A percentile compares a stretch with the other conserved stretches of the same genome.
phyloP scores from a whole-genome alignment of 2,797 vertebrate genomes.

The Chanos chanos region DNA sequence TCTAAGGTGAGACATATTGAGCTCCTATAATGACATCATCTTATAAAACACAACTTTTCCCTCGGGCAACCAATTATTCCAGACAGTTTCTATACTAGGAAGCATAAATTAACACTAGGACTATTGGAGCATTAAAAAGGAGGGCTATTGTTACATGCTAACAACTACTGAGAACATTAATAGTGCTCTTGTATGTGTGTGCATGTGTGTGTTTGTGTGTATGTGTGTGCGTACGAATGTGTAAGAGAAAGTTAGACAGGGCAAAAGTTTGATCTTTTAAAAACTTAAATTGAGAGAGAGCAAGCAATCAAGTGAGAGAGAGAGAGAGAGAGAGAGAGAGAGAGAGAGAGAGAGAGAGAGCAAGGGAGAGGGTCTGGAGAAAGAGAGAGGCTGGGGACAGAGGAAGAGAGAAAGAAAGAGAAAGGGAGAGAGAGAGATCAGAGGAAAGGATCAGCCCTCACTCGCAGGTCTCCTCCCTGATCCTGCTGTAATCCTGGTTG shows the following conservation, averaged over 20 bases:
- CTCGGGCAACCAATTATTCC: conserved; percentile 30
- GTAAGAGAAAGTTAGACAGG: conserved; percentile 1
- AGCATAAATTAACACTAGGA: conserved; percentile 18
- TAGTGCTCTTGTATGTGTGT: no score
- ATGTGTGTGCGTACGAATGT: conserved; percentile 1
- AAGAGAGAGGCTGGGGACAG: conserved; percentile 16
- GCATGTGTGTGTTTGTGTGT: background rate
- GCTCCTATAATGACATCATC: conserved; percentile 32
- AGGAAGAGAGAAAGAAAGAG: background rate
- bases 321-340: background rate
- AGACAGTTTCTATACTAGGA: background rate
- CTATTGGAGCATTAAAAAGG: conserved; percentile 6
- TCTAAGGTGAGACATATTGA: conserved; percentile 25
- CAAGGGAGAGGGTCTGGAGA: background rate
- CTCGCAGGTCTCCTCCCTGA: conserved; percentile 35
- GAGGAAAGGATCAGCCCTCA: conserved; percentile 28
- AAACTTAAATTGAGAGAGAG: conserved; percentile 28
- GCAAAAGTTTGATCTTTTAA: conserved; percentile 25
- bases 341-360: background rate
- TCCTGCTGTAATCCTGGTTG: conserved; percentile 36
- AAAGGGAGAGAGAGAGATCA: background rate
- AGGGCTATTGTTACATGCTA: background rate
- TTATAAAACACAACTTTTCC: conserved; percentile 26
- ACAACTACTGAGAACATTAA: no score
- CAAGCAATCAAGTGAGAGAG: background rate